These are phyloP conservation scores for Dendrocincla tyrannina DNA, from an alignment of 2,797 vertebrate species.

Conservation along the genomic window DNA sequence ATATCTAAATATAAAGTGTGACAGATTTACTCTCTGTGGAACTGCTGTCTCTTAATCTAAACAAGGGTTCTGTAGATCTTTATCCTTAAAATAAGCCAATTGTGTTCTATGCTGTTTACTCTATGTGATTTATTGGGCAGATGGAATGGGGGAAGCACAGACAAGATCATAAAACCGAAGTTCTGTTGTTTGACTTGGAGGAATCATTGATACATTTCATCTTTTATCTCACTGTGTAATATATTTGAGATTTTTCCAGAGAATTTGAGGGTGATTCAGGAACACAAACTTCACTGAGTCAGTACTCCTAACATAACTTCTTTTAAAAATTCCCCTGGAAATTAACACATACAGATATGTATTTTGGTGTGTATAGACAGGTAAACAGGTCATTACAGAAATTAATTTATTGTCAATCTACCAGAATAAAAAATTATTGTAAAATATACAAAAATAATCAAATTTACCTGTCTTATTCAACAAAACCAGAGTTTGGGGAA, in stretches of 20 bases:
- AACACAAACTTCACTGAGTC: background rate
- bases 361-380: background rate
- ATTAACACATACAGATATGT: background rate
- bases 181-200: constrained; percentile 38
- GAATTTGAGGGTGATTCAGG: background rate
- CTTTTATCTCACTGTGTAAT: background rate
- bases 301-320: background rate
- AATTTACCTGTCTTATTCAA: background rate
- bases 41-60: constrained; percentile 34
- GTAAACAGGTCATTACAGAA: background rate
- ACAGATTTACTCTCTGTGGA: constrained; percentile 30
- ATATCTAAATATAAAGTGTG: constrained; percentile 35
- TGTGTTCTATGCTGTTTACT: constrained; percentile 45
- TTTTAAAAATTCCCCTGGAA: background rate
- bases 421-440: background rate
- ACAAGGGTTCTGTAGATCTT: constrained; percentile 25
- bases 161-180: constrained; percentile 22
- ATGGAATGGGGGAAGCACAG: constrained; percentile 53
- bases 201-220: constrained; percentile 42
- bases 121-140: constrained; percentile 41
- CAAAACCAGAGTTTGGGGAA: background rate
- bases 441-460: background rate
- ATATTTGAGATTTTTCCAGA: constrained; percentile 13
- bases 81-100: constrained; percentile 30
- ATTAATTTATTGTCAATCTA: background rate